Evolutionary conservation across 2,113 vertebrate genomes (phyloP).

Genomic region (Dinomys branickii): DNA sequence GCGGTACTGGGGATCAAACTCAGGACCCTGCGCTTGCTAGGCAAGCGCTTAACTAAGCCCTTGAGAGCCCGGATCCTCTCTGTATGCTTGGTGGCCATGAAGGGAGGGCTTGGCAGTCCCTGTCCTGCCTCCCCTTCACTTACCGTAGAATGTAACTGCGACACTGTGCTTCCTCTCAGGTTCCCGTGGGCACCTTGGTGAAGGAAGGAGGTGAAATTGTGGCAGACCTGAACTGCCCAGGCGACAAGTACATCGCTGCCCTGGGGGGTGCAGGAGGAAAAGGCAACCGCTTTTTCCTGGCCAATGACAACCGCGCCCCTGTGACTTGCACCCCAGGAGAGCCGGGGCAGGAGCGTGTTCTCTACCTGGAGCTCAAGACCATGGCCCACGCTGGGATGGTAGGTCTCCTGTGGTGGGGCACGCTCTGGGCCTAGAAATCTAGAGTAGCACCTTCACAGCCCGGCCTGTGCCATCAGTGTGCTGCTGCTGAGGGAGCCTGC

Average conservation of each 20-base stretch:
- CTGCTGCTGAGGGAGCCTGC: neutral
- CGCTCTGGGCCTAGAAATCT: rapidly evolving
- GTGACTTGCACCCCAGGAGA: slow-evolving; percentile 87
- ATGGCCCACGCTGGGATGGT: slow-evolving; percentile 97
- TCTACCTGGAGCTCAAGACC: slow-evolving; percentile 95
- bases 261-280: slow-evolving; percentile 94
- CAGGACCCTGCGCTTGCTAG: no score
- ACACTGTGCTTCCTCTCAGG: slow-evolving; percentile 81
- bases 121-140: rapidly evolving
- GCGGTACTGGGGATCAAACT: no score
- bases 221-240: slow-evolving; percentile 89
- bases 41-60: neutral
- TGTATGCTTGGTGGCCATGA: neutral
- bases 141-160: rapidly evolving
- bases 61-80: rapidly evolving
- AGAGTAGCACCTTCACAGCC: rapidly evolving
- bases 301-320: slow-evolving; percentile 95
- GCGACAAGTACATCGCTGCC: slow-evolving; percentile 92
- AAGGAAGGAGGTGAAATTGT: slow-evolving; percentile 89
- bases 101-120: rapidly evolving
- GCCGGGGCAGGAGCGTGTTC: slow-evolving; percentile 89
- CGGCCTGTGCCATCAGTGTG: rapidly evolving
- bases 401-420: neutral
- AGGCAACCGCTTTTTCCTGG: slow-evolving; percentile 95
- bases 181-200: slow-evolving; percentile 94